Evolutionary conservation across 2,113 vertebrate genomes (phyloP), one percentile per base, ranked within the genome.

Genomic region (Myotis brandtii): DNA sequence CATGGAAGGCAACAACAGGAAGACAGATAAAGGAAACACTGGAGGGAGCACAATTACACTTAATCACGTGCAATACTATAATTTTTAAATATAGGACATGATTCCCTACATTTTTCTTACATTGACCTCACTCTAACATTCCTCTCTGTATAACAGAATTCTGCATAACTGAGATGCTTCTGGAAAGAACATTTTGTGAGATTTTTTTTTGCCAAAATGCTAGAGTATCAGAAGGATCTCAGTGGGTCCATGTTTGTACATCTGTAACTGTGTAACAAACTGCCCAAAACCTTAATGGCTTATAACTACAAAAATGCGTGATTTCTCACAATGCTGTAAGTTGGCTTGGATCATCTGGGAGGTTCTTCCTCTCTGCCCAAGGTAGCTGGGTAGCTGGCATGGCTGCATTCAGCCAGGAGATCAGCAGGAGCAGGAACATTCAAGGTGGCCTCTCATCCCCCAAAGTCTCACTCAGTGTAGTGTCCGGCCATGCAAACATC

Each of bases 91-190:
- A 37, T 1, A 80, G 79, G 7, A 59, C 9, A 92, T 17, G 9
- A 72, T 62, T 46, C 77, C 80, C 56, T 76, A 11, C 7, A 14
- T 37, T 76, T 73, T 27, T 77, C 46, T 81, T 27, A 62, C 16
- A 0, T 54, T 20, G 40, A 93, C 16, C 9, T 73, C 32, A 23
- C 32, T 52, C 87, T 32, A 37, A 32, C 27, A 37, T 6, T 84
- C 12, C 89, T 86, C 70, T 90, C 48, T 40, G 6, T 52, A 16
- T 20, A 84, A 73, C 13, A 90, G 59, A 96, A 84, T 34, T 87
- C 80, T 94, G 27, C 9, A 64, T 69, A 43, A 82, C 77, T 69
- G 40, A 89, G 40, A 43, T 12, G 30, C 0, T 27, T 81, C 70
- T 77, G 9, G n/a, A 37, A 95, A 79, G 66, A n/a, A 43, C 9